Evolutionary conservation across 2,113 vertebrate genomes (phyloP), one percentile per base, ranked within the genome.

Genomic region (Corythaeola cristata): DNA sequence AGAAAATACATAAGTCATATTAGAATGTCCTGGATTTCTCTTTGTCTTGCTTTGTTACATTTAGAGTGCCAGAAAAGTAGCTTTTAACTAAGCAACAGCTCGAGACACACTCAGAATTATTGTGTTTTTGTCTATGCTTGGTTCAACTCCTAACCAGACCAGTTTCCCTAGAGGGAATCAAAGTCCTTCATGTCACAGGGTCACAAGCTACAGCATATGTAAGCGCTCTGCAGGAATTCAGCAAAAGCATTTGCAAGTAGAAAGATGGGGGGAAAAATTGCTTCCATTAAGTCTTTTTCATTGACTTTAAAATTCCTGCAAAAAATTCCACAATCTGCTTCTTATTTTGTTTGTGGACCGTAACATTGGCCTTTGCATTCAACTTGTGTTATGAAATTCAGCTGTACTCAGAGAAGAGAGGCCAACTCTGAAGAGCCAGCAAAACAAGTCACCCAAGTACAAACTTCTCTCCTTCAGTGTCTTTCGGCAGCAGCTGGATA

Each of bases 21-120:
- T 55, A 82, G 1, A 74, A 49, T 10, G 3, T 26, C 37, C 6
- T 55, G 23, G 15, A 88, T 88, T 67, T 79, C 58, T 92, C 55
- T 93, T 95, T 93, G 62, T 53, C 83, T 93, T 56, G 14, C 30
- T 91, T 76, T 90, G n/a, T 63, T 85, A 44, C 3, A 3, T 63
- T 74, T 35, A 7, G 10, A 60, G 27, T 53, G 85, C 93, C 86
- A 94, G 56, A 78, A 93, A 90, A 96, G 75, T 80, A 91, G 82
- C 72, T 97, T 85, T 94, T 87, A 94, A 93, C 56, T 73, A 37
- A 91, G 64, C 68, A 93, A 74, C 93, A 96, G 89, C 94, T 93
- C 88, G 88, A 96, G 53, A 68, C 63, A 95, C 59, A 81, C 79
- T 78, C 71, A 87, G 85, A 95, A 96, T 91, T 94, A 64, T 2